Evolutionary conservation across 2,113 vertebrate genomes (phyloP), one percentile per base, ranked within the genome.

Genomic region (Malurus cyaneus): DNA sequence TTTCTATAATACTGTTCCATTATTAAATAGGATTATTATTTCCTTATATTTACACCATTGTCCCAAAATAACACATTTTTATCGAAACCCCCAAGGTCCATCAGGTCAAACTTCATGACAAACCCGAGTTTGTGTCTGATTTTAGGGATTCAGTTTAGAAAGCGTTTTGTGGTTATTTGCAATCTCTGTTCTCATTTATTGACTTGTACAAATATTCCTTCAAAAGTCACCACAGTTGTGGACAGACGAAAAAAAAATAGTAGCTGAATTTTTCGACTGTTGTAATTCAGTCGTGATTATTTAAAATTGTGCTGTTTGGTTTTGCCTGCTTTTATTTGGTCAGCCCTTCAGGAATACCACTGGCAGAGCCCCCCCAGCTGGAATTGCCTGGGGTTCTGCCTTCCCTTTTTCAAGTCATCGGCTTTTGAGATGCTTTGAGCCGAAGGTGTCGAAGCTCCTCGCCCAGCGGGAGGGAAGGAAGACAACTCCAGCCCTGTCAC

Each of bases 401-500:
- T 71, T 61, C 28, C 23, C 18, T 77, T 76, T 24, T 5, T 3
- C 52, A 59, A 44, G 25, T 34, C 14, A 6, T 8, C 14, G 28
- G 11, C 46, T 65, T 65, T 25, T 15, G 16, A 66, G 52, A 54
- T 9, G 3, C n/a, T 42, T 57, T 28, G 15, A 70, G n/a, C 36
- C 2, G 3, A 52, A 47, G 64, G 57, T 39, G 28, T 53, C 62
- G 52, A 6, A 1, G n/a, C 21, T 12, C 10, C 26, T 49, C 29
- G 18, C 46, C 28, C 15, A 12, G 18, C 1, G 0, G 19, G 26
- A 59, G 34, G 32, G 69, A 56, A 31, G 0, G 3, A 41, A 64
- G 67, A 12, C 21, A 23, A 18, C 5, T 36, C 36, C 36, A 36
- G 69, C 25, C 25, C 29, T 19, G 18, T 21, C 23, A 5, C 20